Percentiles rank a stretch among this genome's conserved stretches.
These are phyloP conservation scores for Hippocampus mohnikei DNA, from an alignment of 2,113 vertebrate species.

Conservation along the genomic window DNA sequence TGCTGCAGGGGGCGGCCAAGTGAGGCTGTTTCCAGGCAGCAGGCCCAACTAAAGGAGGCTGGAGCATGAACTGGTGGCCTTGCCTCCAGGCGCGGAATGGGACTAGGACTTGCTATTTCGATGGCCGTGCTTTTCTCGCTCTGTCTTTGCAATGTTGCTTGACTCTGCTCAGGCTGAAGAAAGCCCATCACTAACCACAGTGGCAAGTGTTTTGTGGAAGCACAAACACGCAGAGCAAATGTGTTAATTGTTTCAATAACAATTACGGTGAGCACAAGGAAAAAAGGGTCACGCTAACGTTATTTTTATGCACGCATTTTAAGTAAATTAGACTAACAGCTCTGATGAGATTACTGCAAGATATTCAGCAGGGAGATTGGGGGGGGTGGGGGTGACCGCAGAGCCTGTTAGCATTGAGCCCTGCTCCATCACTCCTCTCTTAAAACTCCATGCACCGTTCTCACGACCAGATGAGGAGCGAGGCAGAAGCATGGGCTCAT, in stretches of 20 bases:
- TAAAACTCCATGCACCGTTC: slow-evolving; percentile 55
- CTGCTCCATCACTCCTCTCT: slow-evolving; percentile 62
- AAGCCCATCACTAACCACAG: slow-evolving; percentile 10
- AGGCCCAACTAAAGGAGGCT: slow-evolving; percentile 41
- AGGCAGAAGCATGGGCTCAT: slow-evolving; percentile 56
- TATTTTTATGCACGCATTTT: slow-evolving; percentile 40
- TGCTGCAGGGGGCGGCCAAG: slow-evolving; percentile 36
- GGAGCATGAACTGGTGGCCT: slow-evolving; percentile 48
- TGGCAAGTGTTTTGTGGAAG: slow-evolving; percentile 4
- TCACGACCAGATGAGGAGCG: slow-evolving; percentile 46
- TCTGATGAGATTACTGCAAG: slow-evolving; percentile 48
- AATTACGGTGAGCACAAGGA: slow-evolving; percentile 18
- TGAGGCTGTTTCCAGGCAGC: slow-evolving; percentile 57
- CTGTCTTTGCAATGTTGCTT: slow-evolving; percentile 7
- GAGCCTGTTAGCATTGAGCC: slow-evolving; percentile 53
- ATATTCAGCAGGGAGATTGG: slow-evolving; percentile 48
- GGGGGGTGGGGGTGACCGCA: slow-evolving; percentile 60
- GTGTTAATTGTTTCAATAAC: slow-evolving; percentile 14
- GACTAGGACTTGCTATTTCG: slow-evolving; percentile 67
- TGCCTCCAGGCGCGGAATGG: slow-evolving; percentile 67
- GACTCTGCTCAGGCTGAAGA: not conserved
- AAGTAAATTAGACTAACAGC: slow-evolving; percentile 41
- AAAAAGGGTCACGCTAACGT: slow-evolving; percentile 21
- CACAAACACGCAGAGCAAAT: slow-evolving; percentile 1
- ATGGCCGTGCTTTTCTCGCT: slow-evolving; percentile 21